phyloP scores from a whole-genome alignment of 2,888 invertebrate genomes.

The Cyclophora punctaria region DNA sequence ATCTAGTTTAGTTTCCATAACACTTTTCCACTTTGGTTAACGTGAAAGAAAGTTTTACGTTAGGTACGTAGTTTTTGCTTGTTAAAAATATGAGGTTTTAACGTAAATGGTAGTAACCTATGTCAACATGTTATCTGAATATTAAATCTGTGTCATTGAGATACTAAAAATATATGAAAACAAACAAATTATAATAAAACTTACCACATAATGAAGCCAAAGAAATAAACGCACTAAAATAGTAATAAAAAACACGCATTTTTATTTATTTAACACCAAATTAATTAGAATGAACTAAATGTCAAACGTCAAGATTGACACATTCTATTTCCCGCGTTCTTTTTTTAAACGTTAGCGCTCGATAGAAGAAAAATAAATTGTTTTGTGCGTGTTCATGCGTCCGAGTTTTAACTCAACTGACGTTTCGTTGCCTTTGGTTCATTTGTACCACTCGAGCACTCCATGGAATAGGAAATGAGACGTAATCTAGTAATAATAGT shows the following conservation, averaged over 20 bases:
- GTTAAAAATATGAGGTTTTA: no score
- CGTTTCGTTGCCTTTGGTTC: slow-evolving; percentile 32
- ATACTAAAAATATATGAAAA: not conserved
- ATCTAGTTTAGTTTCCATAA: no score
- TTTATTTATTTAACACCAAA: slow-evolving; percentile 19
- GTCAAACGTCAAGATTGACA: slow-evolving; percentile 34
- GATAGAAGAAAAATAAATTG: slow-evolving; percentile 31
- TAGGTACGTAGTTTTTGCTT: no score
- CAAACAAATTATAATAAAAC: slow-evolving; percentile 14
- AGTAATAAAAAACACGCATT: slow-evolving; percentile 13
- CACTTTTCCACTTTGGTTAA: no score
- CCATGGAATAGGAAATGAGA: slow-evolving; percentile 27
- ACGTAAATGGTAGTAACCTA: no score
- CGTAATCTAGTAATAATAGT: slow-evolving; percentile 20
- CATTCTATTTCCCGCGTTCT: slow-evolving; percentile 41
- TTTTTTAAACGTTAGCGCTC: slow-evolving; percentile 26
- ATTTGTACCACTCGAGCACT: slow-evolving; percentile 21
- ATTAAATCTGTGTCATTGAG: no score
- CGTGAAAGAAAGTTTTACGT: no score
- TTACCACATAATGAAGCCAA: slow-evolving; percentile 28
- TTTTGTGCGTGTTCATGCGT: slow-evolving; percentile 37
- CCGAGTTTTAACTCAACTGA: slow-evolving; percentile 35
- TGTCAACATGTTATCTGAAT: no score
- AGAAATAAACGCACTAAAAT: slow-evolving; percentile 23
- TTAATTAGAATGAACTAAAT: not conserved